Evolutionary conservation across 2,113 vertebrate genomes (phyloP), one percentile per base, ranked within the genome.

Genomic region (Podarcis muralis): DNA sequence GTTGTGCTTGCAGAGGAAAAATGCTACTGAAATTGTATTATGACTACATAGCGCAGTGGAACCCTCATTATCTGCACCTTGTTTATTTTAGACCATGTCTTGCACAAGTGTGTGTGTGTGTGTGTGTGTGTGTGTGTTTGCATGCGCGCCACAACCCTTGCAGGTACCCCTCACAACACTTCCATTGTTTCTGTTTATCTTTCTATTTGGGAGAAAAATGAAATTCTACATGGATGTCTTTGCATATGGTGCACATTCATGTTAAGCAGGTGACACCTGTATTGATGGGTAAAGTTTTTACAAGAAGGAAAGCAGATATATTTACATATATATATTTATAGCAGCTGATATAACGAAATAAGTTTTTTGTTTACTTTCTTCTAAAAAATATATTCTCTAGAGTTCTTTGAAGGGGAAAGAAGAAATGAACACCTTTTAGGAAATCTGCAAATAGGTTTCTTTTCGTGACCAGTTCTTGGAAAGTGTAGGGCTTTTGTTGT

Each of bases 341-440:
- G 82, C 74, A 83, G 77, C 1, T 12, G 9, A 30, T 65, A 57
- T 13, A 22, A 71, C 84, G 22, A 35, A 87, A 30, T 0, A 11
- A 77, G 66, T 53, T 59, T 84, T 91, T 83, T 4, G 0, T 11
- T 27, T 71, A 1, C 62, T 2, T 1, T 12, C 12, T 66, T 81
- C 2, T 11, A 35, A n/a, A 53, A 48, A 88, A 86, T n/a, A 92
- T 48, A 65, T 30, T 30, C 23, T 20, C 35, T 57, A 53, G 40
- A 57, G 22, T 27, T 68, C 15, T 69, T 77, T 88, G 74, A 5
- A 68, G 23, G 40, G 23, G 13, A n/a, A 43, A n/a, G 40, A 59
- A 22, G 75, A 69, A 53, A 48, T 90, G 92, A 92, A 93, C 71
- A 57, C n/a, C 30, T 92, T 25, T 83, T 59, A 9, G 65, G 79